Evolutionary conservation across 1,140 invertebrate species (phyloP), one percentile per base, ranked within the genome.

Genomic region (Drosophila ohnishii): DNA sequence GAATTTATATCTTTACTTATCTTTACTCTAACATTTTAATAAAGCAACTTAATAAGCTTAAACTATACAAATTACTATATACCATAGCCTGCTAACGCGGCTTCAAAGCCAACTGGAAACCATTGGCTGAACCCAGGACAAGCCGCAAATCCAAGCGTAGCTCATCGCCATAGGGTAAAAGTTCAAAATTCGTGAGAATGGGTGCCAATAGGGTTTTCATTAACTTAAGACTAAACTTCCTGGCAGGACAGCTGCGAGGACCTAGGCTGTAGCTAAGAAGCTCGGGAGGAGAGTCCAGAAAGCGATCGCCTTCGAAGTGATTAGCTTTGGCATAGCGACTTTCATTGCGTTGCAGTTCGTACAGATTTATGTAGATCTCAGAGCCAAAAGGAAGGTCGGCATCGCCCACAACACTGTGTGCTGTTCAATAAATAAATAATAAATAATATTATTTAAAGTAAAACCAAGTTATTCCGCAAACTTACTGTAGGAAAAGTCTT

Each of bases 331-430:
- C 7, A 25, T 66, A 78, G 1, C 47, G 65, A 22, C 59, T 22
- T 19, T 59, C 63, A 53, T 45, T 55, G 30, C 83, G 79, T 10
- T 87, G 83, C 47, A 88, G 45, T 22, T 88, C 84, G 28, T 64
- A 80, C 3, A 87, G 71, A 69, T 88, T 80, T 0, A 87, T 47
- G 30, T 87, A 87, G 13, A 87, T 35, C 42, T 87, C 83, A 0
- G 83, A 47, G 7, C 80, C 79, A n/a, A 51, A 13, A 5, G 84
- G 83, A 5, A 88, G 44, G 0, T 28, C 30, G 9, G 60, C 84
- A 61, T 63, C 66, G 1, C 84, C 83, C 13, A 80, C 53, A 2
- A 50, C 6, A 2, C 75, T 77, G 25, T 87, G 79, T 2, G 75
- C 83, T 86, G 40, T 6, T 16, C 1, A 28, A 28, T 6, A 28